Evolutionary conservation across 1,140 invertebrate species (phyloP).

Genomic region (Forficula auricularia): DNA sequence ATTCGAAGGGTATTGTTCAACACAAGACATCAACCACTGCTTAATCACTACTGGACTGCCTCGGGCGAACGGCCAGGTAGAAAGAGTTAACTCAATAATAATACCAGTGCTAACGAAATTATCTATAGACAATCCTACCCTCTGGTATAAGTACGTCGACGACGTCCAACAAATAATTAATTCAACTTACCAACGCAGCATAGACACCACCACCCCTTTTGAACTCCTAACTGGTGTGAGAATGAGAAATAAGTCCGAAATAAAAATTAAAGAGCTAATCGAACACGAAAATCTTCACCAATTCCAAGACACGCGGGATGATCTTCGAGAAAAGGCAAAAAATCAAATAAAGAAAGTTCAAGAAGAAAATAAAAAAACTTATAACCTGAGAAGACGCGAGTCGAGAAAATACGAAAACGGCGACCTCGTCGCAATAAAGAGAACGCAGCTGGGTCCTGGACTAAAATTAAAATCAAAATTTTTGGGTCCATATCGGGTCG

Average conservation of each 20-base stretch:
- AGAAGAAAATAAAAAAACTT: constrained; percentile 18
- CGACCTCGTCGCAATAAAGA: constrained; percentile 18
- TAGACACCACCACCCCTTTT: constrained; percentile 20
- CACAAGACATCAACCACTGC: constrained; percentile 3
- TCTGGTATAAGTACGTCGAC: constrained; percentile 20
- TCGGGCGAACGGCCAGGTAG: constrained; percentile 20
- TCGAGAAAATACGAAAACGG: constrained; percentile 12
- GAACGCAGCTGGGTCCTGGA: constrained; percentile 11
- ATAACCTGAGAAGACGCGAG: constrained; percentile 14
- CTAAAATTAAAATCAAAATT: constrained; percentile 16
- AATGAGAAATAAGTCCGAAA: constrained; percentile 17
- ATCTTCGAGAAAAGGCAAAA: constrained; percentile 15
- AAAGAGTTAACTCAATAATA: constrained; percentile 18
- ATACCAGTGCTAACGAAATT: constrained; percentile 20
- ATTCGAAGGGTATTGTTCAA: constrained; percentile 5
- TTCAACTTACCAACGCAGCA: constrained; percentile 19
- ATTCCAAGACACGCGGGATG: constrained; percentile 13
- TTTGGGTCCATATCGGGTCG: constrained; percentile 15
- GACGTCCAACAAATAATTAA: constrained; percentile 20
- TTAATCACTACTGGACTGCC: constrained; percentile 6
- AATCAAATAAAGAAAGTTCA: constrained; percentile 18
- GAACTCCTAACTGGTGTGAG: constrained; percentile 19
- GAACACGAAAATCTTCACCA: constrained; percentile 8
- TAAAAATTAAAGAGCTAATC: constrained; percentile 11
- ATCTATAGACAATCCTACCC: constrained; percentile 12